Evolutionary conservation across 2,113 vertebrate species (phyloP), one percentile per base, ranked within the genome.

Genomic region (Spea bombifrons): DNA sequence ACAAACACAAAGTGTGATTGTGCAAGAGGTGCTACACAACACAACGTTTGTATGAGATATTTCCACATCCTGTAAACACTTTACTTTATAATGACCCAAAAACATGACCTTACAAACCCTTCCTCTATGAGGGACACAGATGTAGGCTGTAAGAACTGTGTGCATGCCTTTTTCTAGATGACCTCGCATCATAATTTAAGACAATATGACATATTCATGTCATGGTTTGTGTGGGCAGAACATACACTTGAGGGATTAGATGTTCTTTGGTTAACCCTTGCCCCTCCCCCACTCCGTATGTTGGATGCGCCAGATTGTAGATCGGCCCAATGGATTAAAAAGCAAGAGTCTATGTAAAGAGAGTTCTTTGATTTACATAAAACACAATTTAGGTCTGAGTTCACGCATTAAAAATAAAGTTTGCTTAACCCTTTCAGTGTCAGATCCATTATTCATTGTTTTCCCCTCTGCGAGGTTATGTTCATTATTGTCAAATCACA

Each of bases 171-270:
- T 46, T 64, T 68, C 49, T 8, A 17, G 64, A 76, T 76, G 65
- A 76, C 64, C 65, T 76, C 47, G 50, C 52, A 10, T 17, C 8
- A 59, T 43, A 30, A 75, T 46, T 1, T n/a, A 43, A 75, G 65
- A 76, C 49, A 50, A 47, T 10, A 7, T 55, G 65, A 65, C 68
- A 71, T 45, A 72, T 16, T 46, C 59, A 78, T 73, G 70, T 55
- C 70, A 53, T 55, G 49, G 61, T 15, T 17, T 57, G 70, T 15
- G 15, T 6, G 76, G 66, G 70, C n/a, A 72, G 61, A 48, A 52
- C 57, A 30, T 10, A 3, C 61, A n/a, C 30, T 7, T 44, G 61
- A n/a, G 5, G 53, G 61, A 65, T 17, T 44, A 30, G 17, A 16
- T 63, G 17, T 13, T 30, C 30, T 30, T 30, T 30, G 30, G 30